Evolutionary conservation across 2,797 vertebrate species (phyloP), one percentile per base, ranked within the genome.

Genomic region (Scolopax bukidnonensis): DNA sequence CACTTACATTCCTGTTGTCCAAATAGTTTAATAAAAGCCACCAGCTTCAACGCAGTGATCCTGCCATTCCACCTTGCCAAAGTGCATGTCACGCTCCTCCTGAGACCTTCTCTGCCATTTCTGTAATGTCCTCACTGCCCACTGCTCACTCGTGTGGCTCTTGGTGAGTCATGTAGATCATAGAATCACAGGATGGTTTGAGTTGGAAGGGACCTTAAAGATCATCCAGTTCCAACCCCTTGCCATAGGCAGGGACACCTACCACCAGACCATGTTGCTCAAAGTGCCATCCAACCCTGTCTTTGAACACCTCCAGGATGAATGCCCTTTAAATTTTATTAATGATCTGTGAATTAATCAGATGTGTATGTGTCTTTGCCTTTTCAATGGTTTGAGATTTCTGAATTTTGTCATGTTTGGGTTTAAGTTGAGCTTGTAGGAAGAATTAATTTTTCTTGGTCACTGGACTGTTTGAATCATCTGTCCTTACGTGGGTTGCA

Each of bases 341-440:
- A 30, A 23, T 0, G 0, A 13, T 16, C 28, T 41, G 12, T 5
- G 77, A 30, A n/a, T 82, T 51, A n/a, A 51, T 32, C 0, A 2
- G 40, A 11, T 30, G 23, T 24, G 40, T 2, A 3, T 7, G 16
- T 17, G 38, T 3, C 24, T 65, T 94, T 81, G 69, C 30, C 57
- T 75, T 61, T 50, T 27, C 80, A 15, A 13, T 2, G 20, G 19
- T 24, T 50, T 16, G 20, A 1, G 0, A 1, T 23, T 59, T 18
- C 30, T 47, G 70, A 15, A 6, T 93, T 81, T 83, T 64, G 36
- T 21, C 15, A 1, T 21, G 36, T 59, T 54, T 43, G 38, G 45
- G 7, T 75, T 79, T 8, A 21, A 25, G 59, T 1, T n/a, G n/a
- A 48, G 40, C 53, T 61, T 3, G 5, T 14, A 75, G 50, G n/a